Evolutionary conservation across 2,888 invertebrate species (phyloP).

Genomic region (Villa cingulata): DNA sequence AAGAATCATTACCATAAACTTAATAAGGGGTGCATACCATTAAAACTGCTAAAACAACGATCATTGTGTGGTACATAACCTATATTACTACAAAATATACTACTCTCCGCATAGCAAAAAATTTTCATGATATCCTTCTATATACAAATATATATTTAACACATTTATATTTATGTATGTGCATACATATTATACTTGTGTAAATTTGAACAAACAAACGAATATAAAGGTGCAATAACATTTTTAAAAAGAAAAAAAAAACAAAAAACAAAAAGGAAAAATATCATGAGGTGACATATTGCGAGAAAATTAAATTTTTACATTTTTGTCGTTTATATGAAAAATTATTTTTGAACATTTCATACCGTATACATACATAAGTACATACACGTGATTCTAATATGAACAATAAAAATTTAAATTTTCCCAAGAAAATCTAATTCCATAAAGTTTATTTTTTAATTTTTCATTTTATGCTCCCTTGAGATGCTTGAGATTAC

Average conservation of each 20-base stretch:
- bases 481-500: too few relatives aligned
- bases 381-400: too few relatives aligned
- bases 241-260: neutral
- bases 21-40: conserved; percentile 9
- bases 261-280: too few relatives aligned
- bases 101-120: too few relatives aligned
- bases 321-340: conserved; percentile 8
- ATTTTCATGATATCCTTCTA: too few relatives aligned
- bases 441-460: too few relatives aligned
- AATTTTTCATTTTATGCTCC: too few relatives aligned
- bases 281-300: conserved; percentile 12
- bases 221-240: neutral
- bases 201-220: neutral
- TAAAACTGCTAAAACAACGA: neutral
- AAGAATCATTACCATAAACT: neutral
- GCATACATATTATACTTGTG: neutral
- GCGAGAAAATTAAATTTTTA: conserved; percentile 13
- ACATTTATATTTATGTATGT: neutral
- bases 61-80: neutral
- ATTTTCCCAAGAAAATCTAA: too few relatives aligned
- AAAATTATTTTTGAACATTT: neutral
- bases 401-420: too few relatives aligned
- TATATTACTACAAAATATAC: too few relatives aligned
- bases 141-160: too few relatives aligned
- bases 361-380: too few relatives aligned